Conservation (phyloP, 2,113 vertebrate species). For the Chamaea fasciata region DNA sequence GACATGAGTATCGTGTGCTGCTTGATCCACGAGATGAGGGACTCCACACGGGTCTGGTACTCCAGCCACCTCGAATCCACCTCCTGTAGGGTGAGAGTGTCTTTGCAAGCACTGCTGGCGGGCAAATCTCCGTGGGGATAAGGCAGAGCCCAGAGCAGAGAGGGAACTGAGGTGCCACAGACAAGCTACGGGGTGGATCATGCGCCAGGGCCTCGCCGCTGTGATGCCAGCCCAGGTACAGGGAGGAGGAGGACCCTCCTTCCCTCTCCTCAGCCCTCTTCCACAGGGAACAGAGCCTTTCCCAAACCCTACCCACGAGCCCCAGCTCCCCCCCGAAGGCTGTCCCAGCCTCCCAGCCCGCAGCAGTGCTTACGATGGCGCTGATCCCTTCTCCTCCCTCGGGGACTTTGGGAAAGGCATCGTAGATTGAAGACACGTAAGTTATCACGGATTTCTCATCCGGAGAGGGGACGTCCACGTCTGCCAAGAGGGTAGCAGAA, state of each 20-base stretch:
- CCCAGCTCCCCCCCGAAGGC: not conserved
- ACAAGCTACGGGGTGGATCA: not conserved
- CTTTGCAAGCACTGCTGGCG: not conserved
- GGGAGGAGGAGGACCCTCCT: not conserved
- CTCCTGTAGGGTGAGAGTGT: slow-evolving; percentile 69
- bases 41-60: slow-evolving; percentile 88
- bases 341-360: not conserved
- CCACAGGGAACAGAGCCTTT: no score
- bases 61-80: slow-evolving; percentile 93
- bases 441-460: slow-evolving; percentile 99
- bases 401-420: slow-evolving; percentile 97
- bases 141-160: not conserved
- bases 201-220: not conserved
- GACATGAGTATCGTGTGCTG: slow-evolving; percentile 92
- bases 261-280: not conserved
- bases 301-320: no score
- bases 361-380: slow-evolving; percentile 76
- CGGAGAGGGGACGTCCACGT: slow-evolving; percentile 93
- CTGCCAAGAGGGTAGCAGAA: slow-evolving; percentile 61
- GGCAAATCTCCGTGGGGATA: not conserved
- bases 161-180: not conserved
- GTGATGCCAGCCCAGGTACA: not conserved
- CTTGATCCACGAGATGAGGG: slow-evolving; percentile 93
- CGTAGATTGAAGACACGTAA: slow-evolving; percentile 97
- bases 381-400: slow-evolving; percentile 94